phyloP scores from a whole-genome alignment of 2,113 vertebrate genomes.

The Dunckerocampus dactyliophorus region DNA sequence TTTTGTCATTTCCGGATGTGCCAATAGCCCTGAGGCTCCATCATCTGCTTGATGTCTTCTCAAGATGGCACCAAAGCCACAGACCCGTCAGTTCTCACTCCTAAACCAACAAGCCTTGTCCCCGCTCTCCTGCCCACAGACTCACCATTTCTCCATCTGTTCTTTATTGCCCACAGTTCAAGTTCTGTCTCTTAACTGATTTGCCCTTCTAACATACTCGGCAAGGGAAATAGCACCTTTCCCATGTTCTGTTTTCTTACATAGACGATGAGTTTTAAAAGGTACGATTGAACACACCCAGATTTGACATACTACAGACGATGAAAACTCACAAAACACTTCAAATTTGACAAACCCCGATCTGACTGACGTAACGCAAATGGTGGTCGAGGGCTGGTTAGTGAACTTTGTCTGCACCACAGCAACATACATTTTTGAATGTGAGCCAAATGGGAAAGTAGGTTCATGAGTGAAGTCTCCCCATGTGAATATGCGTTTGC shows the following conservation, averaged over 20 bases:
- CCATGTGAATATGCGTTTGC: neutral
- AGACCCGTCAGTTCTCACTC: slow-evolving; percentile 49
- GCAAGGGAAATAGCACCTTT: slow-evolving; percentile 10
- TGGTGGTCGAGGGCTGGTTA: slow-evolving; percentile 28
- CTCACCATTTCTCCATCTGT: slow-evolving; percentile 47
- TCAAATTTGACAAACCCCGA: slow-evolving; percentile 20
- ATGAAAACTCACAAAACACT: slow-evolving; percentile 6
- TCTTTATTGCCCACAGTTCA: slow-evolving; percentile 46
- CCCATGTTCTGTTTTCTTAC: slow-evolving; percentile 8
- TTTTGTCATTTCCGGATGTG: slow-evolving; percentile 22
- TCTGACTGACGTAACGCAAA: slow-evolving; percentile 14
- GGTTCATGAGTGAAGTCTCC: neutral
- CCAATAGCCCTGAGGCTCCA: slow-evolving; percentile 14
- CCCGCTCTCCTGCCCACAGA: slow-evolving; percentile 46
- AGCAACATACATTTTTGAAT: slow-evolving; percentile 27
- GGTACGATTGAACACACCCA: slow-evolving; percentile 5
- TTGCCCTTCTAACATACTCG: slow-evolving; percentile 27
- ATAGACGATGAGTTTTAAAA: slow-evolving; percentile 2
- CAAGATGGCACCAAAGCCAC: slow-evolving; percentile 50
- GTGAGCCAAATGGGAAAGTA: slow-evolving; percentile 11
- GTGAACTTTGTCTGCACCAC: slow-evolving; percentile 20
- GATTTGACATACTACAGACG: slow-evolving; percentile 6
- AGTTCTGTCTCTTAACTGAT: slow-evolving; percentile 34
- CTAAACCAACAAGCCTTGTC: slow-evolving; percentile 37
- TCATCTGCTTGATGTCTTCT: slow-evolving; percentile 56